A percentile compares a stretch with the other conserved stretches of the same genome.
These are phyloP conservation scores for Caracal caracal DNA, from an alignment of 2,113 vertebrate species.

Conservation along the genomic window DNA sequence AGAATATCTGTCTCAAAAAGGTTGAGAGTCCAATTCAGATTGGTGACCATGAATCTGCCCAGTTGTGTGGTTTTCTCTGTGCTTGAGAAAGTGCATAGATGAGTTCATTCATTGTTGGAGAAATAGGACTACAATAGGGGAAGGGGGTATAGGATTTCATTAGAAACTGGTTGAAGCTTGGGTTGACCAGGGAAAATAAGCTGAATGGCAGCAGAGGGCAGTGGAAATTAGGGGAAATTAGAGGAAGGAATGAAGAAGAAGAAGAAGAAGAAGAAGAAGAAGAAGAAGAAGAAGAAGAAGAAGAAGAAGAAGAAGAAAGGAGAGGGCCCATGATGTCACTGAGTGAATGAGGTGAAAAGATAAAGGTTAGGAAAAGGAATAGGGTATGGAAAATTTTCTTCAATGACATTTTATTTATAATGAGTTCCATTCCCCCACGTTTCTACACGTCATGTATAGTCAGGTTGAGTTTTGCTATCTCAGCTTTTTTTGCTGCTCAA, in stretches of 20 bases:
- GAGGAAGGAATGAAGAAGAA: neutral
- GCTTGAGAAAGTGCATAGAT: neutral
- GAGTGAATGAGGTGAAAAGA: neutral
- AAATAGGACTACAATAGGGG: neutral
- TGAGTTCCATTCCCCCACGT: neutral
- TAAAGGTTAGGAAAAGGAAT: neutral
- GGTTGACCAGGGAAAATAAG: neutral
- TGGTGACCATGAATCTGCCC: neutral
- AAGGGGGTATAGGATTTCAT: neutral
- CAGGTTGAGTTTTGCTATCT: neutral
- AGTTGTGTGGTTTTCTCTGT: neutral
- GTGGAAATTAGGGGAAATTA: neutral
- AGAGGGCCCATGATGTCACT: neutral
- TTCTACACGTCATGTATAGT: neutral
- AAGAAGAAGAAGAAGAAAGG: neutral
- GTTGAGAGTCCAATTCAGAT: neutral
- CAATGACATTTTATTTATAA: too few relatives aligned
- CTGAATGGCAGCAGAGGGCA: too few relatives aligned
- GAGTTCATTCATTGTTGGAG: neutral
- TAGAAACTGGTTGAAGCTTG: neutral
- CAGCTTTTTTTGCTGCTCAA: neutral
- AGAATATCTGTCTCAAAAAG: neutral
- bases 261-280: too few relatives aligned
- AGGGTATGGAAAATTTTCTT: neutral
- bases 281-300: too few relatives aligned